Conservation (phyloP, 2,888 invertebrate genomes). For the Netelia melanura region DNA sequence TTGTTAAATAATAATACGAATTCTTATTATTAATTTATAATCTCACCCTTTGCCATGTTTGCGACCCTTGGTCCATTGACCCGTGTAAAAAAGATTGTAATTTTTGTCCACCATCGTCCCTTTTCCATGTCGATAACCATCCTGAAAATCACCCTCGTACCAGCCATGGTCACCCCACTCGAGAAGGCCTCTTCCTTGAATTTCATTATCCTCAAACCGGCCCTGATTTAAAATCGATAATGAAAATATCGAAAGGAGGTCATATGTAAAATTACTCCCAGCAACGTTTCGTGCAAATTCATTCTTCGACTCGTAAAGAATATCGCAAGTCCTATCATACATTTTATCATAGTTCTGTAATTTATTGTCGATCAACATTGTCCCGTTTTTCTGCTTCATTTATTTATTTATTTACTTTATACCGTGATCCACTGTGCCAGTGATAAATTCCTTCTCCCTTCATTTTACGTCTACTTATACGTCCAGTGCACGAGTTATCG, state of each 20-base stretch:
- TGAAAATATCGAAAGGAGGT: neutral
- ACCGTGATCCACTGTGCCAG: slow-evolving; percentile 87
- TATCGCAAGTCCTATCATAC: too few species aligned
- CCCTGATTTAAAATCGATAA: slow-evolving; percentile 84
- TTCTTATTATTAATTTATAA: neutral
- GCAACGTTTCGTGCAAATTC: too few species aligned
- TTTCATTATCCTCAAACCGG: slow-evolving; percentile 86
- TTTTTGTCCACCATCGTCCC: slow-evolving; percentile 78
- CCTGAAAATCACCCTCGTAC: slow-evolving; percentile 87
- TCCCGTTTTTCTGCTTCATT: neutral
- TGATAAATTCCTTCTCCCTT: slow-evolving; percentile 87
- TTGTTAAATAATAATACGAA: neutral
- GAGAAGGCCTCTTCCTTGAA: slow-evolving; percentile 86
- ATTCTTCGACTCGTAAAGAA: too few species aligned
- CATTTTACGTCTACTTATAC: slow-evolving; percentile 86
- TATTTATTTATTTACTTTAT: slow-evolving; percentile 83
- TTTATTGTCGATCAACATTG: slow-evolving; percentile 20
- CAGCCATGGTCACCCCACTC: slow-evolving; percentile 87
- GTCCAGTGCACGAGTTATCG: slow-evolving; percentile 87
- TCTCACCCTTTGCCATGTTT: slow-evolving; percentile 84
- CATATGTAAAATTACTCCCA: too few species aligned
- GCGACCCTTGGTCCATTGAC: slow-evolving; percentile 83
- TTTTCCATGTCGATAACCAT: slow-evolving; percentile 86
- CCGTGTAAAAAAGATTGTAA: slow-evolving; percentile 80
- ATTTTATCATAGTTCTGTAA: neutral